Evolutionary conservation across 2,888 invertebrate species (phyloP).

Genomic region (Euplexia lucipara): DNA sequence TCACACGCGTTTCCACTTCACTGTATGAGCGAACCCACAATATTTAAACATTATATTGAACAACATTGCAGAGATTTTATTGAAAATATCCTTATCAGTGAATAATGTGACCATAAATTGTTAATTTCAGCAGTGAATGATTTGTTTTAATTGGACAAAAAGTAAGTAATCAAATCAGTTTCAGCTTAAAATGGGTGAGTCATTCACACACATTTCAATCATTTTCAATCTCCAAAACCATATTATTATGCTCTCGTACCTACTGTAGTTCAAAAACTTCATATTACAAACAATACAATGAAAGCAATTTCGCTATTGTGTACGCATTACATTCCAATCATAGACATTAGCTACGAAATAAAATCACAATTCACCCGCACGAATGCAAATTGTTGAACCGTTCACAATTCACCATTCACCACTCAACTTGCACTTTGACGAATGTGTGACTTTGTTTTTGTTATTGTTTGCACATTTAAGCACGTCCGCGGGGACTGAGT

Average conservation of each 20-base stretch:
- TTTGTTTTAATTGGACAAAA: too few relatives aligned
- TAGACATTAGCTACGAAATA: conserved; percentile 23
- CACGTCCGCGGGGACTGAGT: conserved; percentile 44
- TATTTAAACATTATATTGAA: not conserved
- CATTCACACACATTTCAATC: too few relatives aligned
- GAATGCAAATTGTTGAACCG: conserved; percentile 27
- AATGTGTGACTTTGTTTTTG: conserved; percentile 46
- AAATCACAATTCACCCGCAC: conserved; percentile 31
- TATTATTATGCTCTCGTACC: too few relatives aligned
- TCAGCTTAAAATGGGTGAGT: too few relatives aligned
- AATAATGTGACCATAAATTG: too few relatives aligned
- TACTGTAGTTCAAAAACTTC: too few relatives aligned
- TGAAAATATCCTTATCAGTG: too few relatives aligned
- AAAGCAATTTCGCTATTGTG: conserved; percentile 28
- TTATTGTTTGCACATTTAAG: conserved; percentile 33
- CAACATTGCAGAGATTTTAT: not conserved
- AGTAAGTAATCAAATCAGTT: too few relatives aligned
- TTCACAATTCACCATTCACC: conserved; percentile 29
- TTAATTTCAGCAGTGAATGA: too few relatives aligned
- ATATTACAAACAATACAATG: not conserved
- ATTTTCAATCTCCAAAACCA: too few relatives aligned
- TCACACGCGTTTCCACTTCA: conserved; percentile 65
- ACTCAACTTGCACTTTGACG: conserved; percentile 37
- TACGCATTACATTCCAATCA: conserved; percentile 22
- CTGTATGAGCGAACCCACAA: conserved; percentile 4